Percentiles rank a stretch among this genome's conserved stretches.
Evolutionary conservation across 2,797 vertebrate species (phyloP).

Genomic region (Dryobates pubescens): DNA sequence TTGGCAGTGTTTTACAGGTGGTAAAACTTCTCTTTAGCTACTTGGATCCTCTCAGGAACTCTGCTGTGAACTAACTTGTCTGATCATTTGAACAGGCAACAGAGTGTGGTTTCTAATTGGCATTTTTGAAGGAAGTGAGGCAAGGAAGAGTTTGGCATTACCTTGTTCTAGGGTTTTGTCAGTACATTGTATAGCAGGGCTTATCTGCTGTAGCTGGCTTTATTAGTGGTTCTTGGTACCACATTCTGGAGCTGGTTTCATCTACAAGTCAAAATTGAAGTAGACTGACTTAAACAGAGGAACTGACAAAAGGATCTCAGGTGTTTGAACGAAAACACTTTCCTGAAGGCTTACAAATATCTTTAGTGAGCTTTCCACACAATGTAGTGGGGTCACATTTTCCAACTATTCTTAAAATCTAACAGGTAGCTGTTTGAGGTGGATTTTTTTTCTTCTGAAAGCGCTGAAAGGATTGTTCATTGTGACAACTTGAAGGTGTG

Average conservation of each 20-base stretch:
- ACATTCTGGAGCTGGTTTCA: not conserved
- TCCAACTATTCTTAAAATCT: not conserved
- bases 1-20: not conserved
- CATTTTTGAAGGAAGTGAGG: not conserved
- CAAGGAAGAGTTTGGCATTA: not conserved
- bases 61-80: not conserved
- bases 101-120: not conserved
- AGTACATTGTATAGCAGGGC: not conserved
- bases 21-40: not conserved
- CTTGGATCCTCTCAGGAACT: not conserved
- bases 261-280: not conserved
- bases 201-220: not conserved
- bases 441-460: not conserved
- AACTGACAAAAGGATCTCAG: not conserved
- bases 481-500: not conserved
- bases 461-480: not conserved
- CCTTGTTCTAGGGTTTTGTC: not conserved
- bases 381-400: not conserved
- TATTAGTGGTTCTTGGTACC: not conserved
- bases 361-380: not conserved
- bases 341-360: not conserved
- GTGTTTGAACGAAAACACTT: not conserved
- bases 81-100: not conserved
- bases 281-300: not conserved
- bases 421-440: not conserved